Base-by-base conservation (phyloP, 64 coral and sea anemone species). In the Acropora yongei region DNA sequence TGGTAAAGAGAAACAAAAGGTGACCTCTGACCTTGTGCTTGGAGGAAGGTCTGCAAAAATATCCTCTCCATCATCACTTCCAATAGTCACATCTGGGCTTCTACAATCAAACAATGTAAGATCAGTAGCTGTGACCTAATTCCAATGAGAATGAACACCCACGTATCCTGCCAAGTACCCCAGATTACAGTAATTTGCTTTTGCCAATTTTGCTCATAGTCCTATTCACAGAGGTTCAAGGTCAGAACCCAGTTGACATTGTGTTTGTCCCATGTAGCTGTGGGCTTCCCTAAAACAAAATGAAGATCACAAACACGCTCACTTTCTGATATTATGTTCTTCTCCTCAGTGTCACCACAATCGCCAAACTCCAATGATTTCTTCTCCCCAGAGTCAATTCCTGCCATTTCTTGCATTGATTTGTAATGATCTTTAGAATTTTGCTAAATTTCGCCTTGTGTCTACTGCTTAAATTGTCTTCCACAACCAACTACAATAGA, bases 41-140 rank as follows among this genome's bases (percentile, higher is more conserved):
- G 83, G 61, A 14, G 87, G 76, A 5, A 90, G 91, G 11, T 97
- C 95, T 19, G 80, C 91, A 97, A 97, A 97, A 39, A 97, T 97
- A 48, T 97, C 95, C 49, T 97, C 95, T 57, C 83, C 92, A 88
- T 94, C 92, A 91, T 97, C 95, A 65, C 95, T 97, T 12, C 88
- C 95, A 78, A 97, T 91, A 68, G 95, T 97, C 60, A 86, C 86
- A 69, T 97, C 95, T 53, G 95, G 95, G 81, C 95, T 97, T 85
- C 95, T 96, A 69, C 53, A 45, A 73, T 71, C 16, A 9, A 30
- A 30, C 30, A 30, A 30, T 30, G 30, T 30, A 30, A 30, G 30
- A 30, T 30, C 30, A 30, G 30, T 30, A 30, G 30, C 30, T 30
- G 30, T 30, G 30, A 30, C 30, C 30, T 30, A 30, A 30, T 30